Conservation (phyloP, 2,888 invertebrate genomes). For the Pyrgus malvae region DNA sequence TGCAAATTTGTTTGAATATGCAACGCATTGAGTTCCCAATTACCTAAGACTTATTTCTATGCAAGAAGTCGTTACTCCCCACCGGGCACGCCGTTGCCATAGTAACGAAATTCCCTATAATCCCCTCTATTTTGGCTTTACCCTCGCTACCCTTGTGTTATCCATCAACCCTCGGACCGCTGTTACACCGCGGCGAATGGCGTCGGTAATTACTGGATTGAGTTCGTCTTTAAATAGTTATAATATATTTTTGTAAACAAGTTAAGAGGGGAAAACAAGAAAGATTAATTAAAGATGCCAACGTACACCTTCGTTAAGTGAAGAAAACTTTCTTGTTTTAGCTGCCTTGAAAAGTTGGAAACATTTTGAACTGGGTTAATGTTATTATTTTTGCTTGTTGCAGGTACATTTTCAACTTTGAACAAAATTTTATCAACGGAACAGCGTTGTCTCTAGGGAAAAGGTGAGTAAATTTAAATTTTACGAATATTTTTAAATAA, state of each 20-base stretch:
- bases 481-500: no score
- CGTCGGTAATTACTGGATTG: conserved; percentile 4
- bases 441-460: no score
- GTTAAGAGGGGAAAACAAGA: background rate
- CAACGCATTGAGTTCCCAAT: background rate
- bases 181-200: conserved; percentile 51
- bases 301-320: background rate
- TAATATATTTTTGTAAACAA: conserved; percentile 3
- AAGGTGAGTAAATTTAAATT: no score
- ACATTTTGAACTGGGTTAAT: background rate
- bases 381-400: background rate
- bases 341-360: background rate
- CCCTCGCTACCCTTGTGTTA: conserved; percentile 50
- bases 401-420: background rate
- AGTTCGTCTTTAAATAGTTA: conserved; percentile 5
- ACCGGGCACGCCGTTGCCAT: conserved; percentile 52
- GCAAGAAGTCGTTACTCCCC: conserved; percentile 45
- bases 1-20: background rate
- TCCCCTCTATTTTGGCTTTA: conserved; percentile 67
- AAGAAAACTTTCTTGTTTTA: background rate
- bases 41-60: conserved; percentile 47
- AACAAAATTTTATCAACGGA: background rate
- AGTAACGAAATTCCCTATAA: conserved; percentile 66
- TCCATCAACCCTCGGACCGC: conserved; percentile 31
- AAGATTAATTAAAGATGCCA: background rate